Evolutionary conservation across 2,888 invertebrate genomes (phyloP).

Genomic region (Rotaria socialis): DNA sequence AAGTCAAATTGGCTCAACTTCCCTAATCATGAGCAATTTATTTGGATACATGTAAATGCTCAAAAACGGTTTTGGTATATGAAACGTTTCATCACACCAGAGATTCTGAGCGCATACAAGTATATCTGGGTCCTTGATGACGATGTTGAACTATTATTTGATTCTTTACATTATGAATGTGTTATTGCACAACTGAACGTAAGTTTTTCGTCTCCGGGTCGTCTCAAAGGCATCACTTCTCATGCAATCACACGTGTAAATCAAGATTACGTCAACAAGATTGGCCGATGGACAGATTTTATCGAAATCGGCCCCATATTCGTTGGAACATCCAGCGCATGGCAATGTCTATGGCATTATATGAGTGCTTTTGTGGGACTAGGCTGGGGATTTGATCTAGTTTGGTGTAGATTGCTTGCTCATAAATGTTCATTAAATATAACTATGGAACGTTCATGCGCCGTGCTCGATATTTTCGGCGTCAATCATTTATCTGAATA

Average conservation of each 20-base stretch:
- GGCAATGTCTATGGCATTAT: background rate
- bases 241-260: background rate
- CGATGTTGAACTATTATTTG: background rate
- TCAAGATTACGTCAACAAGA: background rate
- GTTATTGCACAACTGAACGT: background rate
- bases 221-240: background rate
- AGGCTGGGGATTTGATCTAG: background rate
- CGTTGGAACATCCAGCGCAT: background rate
- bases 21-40: background rate
- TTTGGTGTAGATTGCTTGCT: background rate
- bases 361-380: background rate
- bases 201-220: background rate
- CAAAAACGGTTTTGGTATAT: background rate
- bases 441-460: background rate
- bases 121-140: background rate
- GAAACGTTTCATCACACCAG: background rate
- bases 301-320: background rate
- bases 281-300: slow-evolving; percentile 15
- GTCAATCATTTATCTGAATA: background rate
- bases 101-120: background rate
- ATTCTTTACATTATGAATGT: background rate
- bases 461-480: background rate
- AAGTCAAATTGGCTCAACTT: background rate
- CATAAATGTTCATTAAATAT: background rate
- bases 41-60: background rate